These are phyloP conservation scores for Araneus ventricosus DNA, from an alignment of 1,140 invertebrate species.

Conservation along the genomic window DNA sequence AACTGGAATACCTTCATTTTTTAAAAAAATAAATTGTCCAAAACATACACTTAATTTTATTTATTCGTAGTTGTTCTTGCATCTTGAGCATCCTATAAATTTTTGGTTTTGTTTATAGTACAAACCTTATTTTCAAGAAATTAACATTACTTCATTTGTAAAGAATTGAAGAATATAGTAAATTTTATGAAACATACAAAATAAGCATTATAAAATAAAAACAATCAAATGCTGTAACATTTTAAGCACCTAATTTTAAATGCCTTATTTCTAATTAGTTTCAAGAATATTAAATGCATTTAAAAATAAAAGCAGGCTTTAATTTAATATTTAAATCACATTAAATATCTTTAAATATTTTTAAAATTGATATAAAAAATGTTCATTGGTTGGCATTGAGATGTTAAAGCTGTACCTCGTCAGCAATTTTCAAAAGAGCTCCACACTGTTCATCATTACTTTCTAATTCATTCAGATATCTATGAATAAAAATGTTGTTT, in stretches of 20 bases:
- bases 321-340: background rate
- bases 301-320: background rate
- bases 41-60: no score
- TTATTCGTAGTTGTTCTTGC: no score
- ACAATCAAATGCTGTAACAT: background rate
- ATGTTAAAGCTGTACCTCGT: slow-evolving; percentile 78
- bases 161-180: no score
- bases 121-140: no score
- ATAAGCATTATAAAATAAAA: no score
- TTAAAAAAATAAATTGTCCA: no score
- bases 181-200: no score
- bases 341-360: background rate
- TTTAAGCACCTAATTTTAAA: background rate
- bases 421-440: slow-evolving; percentile 83
- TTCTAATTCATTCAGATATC: background rate
- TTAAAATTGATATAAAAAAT: background rate
- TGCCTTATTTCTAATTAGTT: background rate
- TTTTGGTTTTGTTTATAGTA: no score
- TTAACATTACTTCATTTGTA: no score
- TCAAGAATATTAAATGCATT: background rate
- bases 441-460: slow-evolving; percentile 77
- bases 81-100: no score
- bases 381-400: background rate
- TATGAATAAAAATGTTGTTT: background rate
- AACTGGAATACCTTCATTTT: no score